These are phyloP conservation scores for Myanophis thanlyinensis DNA, from an alignment of 2,113 vertebrate species.

Conservation along the genomic window DNA sequence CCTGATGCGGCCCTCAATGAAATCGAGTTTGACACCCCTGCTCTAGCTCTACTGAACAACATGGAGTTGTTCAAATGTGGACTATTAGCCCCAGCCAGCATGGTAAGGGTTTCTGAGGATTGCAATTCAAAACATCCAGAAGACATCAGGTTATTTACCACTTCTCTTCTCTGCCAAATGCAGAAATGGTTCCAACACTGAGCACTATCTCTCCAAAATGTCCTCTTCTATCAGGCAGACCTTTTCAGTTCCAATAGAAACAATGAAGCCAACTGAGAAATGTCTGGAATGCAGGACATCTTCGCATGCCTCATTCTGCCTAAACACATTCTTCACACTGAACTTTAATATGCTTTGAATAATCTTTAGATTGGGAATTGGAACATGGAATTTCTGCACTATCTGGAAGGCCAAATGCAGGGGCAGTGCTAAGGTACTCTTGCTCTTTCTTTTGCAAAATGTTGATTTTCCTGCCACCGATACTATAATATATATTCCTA, in stretches of 20 bases:
- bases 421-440: neutral
- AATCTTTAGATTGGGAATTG: neutral
- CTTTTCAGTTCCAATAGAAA: too few species aligned
- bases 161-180: neutral
- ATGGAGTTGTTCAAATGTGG: neutral
- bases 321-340: neutral
- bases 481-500: neutral
- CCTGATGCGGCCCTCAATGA: too few species aligned
- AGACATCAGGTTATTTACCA: too few species aligned
- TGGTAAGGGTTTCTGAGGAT: neutral
- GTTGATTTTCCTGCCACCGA: too few species aligned
- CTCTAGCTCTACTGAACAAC: neutral
- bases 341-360: neutral
- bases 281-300: neutral
- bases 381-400: neutral
- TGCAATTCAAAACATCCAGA: too few species aligned
- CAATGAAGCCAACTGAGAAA: too few species aligned
- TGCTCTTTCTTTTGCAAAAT: neutral
- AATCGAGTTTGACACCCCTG: too few species aligned
- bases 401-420: neutral
- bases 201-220: too few species aligned
- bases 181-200: too few species aligned
- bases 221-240: too few species aligned
- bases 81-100: neutral
- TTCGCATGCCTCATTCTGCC: neutral